These are phyloP conservation scores for Notarius quadriscutis DNA, from an alignment of 2,113 vertebrate species.

Conservation along the genomic window DNA sequence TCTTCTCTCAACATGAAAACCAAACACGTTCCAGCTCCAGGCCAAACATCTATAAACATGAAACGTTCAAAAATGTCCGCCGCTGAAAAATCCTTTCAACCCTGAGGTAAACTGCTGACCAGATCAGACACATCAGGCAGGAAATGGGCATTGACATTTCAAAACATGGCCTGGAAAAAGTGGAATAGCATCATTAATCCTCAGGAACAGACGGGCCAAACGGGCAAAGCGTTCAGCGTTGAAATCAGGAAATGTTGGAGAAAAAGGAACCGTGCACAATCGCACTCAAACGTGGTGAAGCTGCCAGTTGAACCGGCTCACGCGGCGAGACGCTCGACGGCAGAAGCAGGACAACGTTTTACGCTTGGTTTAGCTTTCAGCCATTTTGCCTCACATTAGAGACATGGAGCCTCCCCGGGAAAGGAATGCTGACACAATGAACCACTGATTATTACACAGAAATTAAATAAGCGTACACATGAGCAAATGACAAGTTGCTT, in stretches of 20 bases:
- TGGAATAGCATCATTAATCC: background rate
- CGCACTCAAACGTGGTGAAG: background rate
- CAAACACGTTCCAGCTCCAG: too few species aligned
- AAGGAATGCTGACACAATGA: background rate
- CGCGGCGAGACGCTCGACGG: background rate
- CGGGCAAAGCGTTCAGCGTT: background rate
- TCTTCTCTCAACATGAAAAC: too few species aligned
- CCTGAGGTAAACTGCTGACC: background rate
- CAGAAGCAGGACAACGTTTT: background rate
- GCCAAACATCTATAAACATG: too few species aligned
- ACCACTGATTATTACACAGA: background rate
- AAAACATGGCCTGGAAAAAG: background rate
- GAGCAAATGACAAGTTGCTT: background rate
- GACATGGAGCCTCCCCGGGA: background rate
- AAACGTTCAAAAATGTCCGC: too few species aligned
- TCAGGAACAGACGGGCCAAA: background rate
- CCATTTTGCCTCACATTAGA: background rate
- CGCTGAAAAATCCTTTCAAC: background rate
- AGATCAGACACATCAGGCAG: background rate
- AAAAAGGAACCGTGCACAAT: background rate
- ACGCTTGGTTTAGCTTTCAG: background rate
- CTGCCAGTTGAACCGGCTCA: background rate
- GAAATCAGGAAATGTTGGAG: background rate
- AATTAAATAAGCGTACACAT: background rate
- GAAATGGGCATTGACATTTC: background rate